Evolutionary conservation across 2,797 vertebrate species (phyloP).

Genomic region (Karalla daura): DNA sequence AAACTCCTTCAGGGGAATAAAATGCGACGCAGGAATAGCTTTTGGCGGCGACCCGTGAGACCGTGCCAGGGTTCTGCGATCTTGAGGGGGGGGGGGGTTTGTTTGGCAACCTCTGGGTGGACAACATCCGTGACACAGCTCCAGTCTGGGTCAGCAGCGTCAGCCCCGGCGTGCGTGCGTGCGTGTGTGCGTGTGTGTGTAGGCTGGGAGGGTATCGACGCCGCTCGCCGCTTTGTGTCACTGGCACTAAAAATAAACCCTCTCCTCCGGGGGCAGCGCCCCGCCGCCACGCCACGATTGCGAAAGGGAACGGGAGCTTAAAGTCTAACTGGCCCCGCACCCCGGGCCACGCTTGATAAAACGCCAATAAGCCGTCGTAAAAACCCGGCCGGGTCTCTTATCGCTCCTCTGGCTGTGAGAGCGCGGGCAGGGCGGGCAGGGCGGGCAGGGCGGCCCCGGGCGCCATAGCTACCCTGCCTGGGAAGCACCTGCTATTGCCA

Average conservation of each 20-base stretch:
- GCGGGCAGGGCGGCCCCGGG: no score
- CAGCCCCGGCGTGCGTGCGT: constrained; percentile 37
- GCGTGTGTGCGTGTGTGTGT: no score
- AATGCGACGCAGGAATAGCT: not conserved
- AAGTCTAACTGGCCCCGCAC: constrained; percentile 29
- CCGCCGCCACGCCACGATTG: constrained; percentile 38
- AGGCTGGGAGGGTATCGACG: constrained; percentile 57
- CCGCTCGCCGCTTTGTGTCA: constrained; percentile 46
- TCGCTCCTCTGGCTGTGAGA: not conserved
- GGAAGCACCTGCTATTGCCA: constrained; percentile 36
- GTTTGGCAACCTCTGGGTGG: constrained; percentile 9
- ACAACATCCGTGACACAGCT: constrained; percentile 20
- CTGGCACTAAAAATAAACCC: constrained; percentile 62
- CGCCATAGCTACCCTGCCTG: not conserved
- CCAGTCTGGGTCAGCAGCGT: constrained; percentile 18
- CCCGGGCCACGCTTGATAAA: constrained; percentile 21
- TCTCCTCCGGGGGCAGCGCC: constrained; percentile 37
- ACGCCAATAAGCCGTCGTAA: constrained; percentile 42
- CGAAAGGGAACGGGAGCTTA: constrained; percentile 36
- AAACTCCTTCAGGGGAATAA: not conserved
- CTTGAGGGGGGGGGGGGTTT: constrained; percentile 3
- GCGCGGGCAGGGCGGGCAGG: no score
- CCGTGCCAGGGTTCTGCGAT: constrained; percentile 16
- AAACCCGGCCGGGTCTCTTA: constrained; percentile 13
- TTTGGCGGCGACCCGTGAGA: not conserved